phyloP scores from a whole-genome alignment of 1,140 invertebrate genomes.

The Drosophila hydei region DNA sequence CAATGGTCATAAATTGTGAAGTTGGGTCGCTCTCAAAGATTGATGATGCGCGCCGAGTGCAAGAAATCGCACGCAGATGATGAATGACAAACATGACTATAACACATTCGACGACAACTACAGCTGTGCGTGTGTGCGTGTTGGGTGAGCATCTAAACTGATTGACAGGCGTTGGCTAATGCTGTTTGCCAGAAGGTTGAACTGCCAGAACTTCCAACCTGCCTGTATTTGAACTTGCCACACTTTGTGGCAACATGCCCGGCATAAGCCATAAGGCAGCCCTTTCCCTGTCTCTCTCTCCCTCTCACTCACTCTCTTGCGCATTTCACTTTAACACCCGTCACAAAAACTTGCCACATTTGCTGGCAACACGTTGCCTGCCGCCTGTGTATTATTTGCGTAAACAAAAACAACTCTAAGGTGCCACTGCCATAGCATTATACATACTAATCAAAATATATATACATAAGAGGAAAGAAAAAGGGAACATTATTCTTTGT shows the following conservation, averaged over 20 bases:
- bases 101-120: slow-evolving; percentile 39
- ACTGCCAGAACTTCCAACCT: not conserved
- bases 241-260: slow-evolving; percentile 30
- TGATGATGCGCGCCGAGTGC: slow-evolving; percentile 66
- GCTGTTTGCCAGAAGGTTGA: slow-evolving; percentile 62
- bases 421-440: slow-evolving; percentile 12
- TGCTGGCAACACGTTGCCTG: slow-evolving; percentile 5
- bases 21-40: slow-evolving; percentile 45
- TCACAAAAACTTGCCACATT: slow-evolving; percentile 34
- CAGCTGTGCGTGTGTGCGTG: slow-evolving; percentile 21
- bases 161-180: slow-evolving; percentile 60
- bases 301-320: not conserved
- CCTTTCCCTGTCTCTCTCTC: not conserved
- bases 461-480: not conserved
- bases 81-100: slow-evolving; percentile 60
- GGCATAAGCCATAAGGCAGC: not conserved
- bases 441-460: slow-evolving; percentile 42
- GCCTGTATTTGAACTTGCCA: slow-evolving; percentile 35
- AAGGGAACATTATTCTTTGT: not conserved
- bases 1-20: slow-evolving; percentile 57
- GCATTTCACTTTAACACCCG: slow-evolving; percentile 13
- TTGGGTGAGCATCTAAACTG: slow-evolving; percentile 40
- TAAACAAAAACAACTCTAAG: slow-evolving; percentile 31
- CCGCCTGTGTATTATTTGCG: slow-evolving; percentile 34
- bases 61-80: slow-evolving; percentile 71